Conservation (phyloP, 2,113 vertebrate genomes). For the Petroica traversi region DNA sequence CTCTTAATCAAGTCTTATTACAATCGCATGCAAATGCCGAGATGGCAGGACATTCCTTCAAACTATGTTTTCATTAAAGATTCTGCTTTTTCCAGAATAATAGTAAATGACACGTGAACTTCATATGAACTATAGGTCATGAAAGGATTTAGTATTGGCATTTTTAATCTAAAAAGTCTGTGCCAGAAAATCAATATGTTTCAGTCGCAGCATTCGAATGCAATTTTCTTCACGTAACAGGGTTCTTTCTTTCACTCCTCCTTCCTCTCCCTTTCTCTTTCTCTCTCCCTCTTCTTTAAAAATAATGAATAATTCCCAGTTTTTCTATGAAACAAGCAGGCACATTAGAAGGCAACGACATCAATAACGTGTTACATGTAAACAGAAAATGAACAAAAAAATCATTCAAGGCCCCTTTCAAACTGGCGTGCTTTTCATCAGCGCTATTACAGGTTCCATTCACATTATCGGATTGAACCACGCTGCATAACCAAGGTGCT, state of each 20-base stretch:
- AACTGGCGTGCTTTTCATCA: conserved; percentile 88
- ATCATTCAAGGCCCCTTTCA: conserved; percentile 86
- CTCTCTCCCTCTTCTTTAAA: conserved; percentile 53
- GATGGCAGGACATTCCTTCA: conserved; percentile 75
- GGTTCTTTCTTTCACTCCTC: conserved; percentile 75
- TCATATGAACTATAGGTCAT: conserved; percentile 90
- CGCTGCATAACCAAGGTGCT: conserved; percentile 92
- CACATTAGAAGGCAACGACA: conserved; percentile 83
- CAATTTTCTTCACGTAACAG: conserved; percentile 82
- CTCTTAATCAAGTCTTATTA: conserved; percentile 72
- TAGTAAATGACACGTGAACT: conserved; percentile 98
- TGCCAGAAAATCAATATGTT: conserved; percentile 96
- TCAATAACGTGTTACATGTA: conserved; percentile 87
- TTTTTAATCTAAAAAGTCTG: conserved; percentile 94
- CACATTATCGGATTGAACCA: conserved; percentile 89
- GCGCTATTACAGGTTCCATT: conserved; percentile 88
- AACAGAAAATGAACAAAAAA: conserved; percentile 90
- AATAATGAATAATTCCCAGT: conserved; percentile 83
- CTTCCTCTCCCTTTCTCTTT: conserved; percentile 52
- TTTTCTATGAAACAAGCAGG: conserved; percentile 84
- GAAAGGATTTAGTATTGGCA: conserved; percentile 96
- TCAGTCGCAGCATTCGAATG: conserved; percentile 82
- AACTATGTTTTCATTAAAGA: conserved; percentile 88
- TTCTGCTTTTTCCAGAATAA: conserved; percentile 90
- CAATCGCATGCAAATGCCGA: conserved; percentile 76